These are phyloP conservation scores for Lepisosteus oculatus DNA, from an alignment of 2,113 vertebrate genomes.

Conservation along the genomic window DNA sequence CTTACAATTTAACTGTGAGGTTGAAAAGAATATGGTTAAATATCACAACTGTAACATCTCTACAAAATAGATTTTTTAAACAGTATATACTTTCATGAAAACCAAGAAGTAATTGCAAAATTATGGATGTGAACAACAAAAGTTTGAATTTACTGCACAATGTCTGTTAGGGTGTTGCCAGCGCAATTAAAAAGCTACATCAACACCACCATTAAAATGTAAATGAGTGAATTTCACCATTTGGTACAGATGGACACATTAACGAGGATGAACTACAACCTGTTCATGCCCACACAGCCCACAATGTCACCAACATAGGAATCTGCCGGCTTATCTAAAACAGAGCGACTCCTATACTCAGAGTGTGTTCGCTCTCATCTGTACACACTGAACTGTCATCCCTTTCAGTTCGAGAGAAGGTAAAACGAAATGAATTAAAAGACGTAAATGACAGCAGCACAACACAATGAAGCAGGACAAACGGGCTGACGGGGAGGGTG, in stretches of 20 bases:
- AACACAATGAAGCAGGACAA: conserved; percentile 1
- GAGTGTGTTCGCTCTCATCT: conserved; percentile 59
- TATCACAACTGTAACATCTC: too few relatives aligned
- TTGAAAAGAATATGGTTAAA: too few relatives aligned
- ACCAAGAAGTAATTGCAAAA: too few relatives aligned
- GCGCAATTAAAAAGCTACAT: background rate
- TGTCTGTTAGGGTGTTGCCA: background rate
- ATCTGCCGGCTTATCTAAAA: too few relatives aligned
- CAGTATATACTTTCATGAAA: too few relatives aligned
- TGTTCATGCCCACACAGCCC: conserved; percentile 42
- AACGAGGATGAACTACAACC: conserved; percentile 46
- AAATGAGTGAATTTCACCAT: conserved; percentile 57
- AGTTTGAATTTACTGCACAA: too few relatives aligned
- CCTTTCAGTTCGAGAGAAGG: conserved; percentile 38
- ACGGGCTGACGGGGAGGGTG: background rate
- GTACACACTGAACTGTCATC: conserved; percentile 65
- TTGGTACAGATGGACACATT: conserved; percentile 55
- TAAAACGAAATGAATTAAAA: conserved; percentile 52
- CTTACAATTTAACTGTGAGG: too few relatives aligned
- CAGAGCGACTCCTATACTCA: conserved; percentile 50
- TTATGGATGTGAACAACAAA: too few relatives aligned
- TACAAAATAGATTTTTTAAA: too few relatives aligned
- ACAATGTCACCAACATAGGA: conserved; percentile 10
- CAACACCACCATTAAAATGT: background rate
- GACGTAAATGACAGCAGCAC: conserved; percentile 7